These are phyloP conservation scores for Myotis planiceps DNA, from an alignment of 2,797 vertebrate species.

Conservation along the genomic window DNA sequence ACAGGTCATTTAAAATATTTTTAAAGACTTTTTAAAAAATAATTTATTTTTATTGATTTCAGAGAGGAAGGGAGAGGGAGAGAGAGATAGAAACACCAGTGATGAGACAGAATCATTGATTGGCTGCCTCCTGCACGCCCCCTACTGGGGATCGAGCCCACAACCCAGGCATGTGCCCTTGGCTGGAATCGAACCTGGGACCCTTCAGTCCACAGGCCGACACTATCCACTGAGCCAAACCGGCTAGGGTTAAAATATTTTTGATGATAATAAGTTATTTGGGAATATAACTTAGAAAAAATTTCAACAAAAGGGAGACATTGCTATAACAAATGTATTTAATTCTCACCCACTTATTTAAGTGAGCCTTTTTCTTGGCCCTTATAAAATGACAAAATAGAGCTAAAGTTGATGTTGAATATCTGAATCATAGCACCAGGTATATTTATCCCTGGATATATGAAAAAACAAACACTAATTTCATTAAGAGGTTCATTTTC, in stretches of 20 bases:
- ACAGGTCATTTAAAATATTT: neutral
- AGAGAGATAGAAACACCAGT: too few relatives aligned
- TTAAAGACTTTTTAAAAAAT: neutral
- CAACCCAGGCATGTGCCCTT: too few relatives aligned
- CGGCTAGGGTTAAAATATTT: neutral
- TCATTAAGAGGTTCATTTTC: neutral
- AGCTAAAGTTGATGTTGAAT: neutral
- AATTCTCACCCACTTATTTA: conserved; percentile 15
- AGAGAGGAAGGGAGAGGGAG: too few relatives aligned
- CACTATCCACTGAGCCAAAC: too few relatives aligned
- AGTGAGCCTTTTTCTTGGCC: neutral
- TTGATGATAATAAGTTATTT: neutral
- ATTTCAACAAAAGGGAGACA: neutral
- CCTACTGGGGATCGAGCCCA: too few relatives aligned
- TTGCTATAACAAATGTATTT: neutral
- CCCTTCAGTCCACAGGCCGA: too few relatives aligned
- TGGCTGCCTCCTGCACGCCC: too few relatives aligned
- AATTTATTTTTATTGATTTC: too few relatives aligned
- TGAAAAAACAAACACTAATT: neutral
- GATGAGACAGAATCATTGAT: too few relatives aligned
- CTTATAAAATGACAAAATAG: neutral
- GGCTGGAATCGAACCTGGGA: too few relatives aligned
- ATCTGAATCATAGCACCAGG: neutral
- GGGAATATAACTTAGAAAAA: neutral
- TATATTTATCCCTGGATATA: neutral